Evolutionary conservation across 2,888 invertebrate genomes (phyloP), one percentile per base, ranked within the genome.

Genomic region (Drosophila paranaensis): DNA sequence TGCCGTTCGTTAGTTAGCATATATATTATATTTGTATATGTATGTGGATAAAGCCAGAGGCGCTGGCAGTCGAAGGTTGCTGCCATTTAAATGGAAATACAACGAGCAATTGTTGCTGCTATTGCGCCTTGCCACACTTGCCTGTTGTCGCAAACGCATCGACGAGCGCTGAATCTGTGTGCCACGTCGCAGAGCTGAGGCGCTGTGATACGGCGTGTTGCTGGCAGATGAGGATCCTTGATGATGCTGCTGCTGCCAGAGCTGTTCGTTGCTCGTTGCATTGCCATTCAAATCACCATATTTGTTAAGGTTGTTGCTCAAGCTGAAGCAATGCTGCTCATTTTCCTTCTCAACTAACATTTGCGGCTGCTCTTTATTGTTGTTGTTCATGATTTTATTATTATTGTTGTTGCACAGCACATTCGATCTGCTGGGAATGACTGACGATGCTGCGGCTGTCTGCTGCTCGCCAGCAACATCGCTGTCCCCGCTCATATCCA

Each of bases 71-170:
- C 51, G 78, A 77, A 72, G 75, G 78, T 61, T 77, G 74, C 56
- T 74, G 69, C 62, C 53, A 46, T 53, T 43, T 39, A 57, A 45
- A 62, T 55, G 51, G 63, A 60, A 60, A 57, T 25, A 55, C 68
- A 58, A 20, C 55, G 60, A 65, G 57, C 45, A 45, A n/a, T 42
- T 62, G 57, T 48, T 78, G 58, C 40, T 37, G 43, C 14, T 51
- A 60, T 61, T 73, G 60, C 35, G 45, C 35, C 54, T 13, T 45
- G 75, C 67, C 25, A 30, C 51, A 90, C 91, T 92, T 92, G 91
- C 92, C 92, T 92, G 92, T 79, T 92, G 91, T 78, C 87, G 90
- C 83, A 91, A 88, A 82, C 91, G 91, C 70, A 88, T 85, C 60
- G 91, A 91, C 55, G 90, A 87, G 65, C 88, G 76, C 55, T 89